Percentiles rank a stretch among this genome's conserved stretches.
These are phyloP conservation scores for Araneus ventricosus DNA, from an alignment of 1,140 invertebrate genomes.

Conservation along the genomic window DNA sequence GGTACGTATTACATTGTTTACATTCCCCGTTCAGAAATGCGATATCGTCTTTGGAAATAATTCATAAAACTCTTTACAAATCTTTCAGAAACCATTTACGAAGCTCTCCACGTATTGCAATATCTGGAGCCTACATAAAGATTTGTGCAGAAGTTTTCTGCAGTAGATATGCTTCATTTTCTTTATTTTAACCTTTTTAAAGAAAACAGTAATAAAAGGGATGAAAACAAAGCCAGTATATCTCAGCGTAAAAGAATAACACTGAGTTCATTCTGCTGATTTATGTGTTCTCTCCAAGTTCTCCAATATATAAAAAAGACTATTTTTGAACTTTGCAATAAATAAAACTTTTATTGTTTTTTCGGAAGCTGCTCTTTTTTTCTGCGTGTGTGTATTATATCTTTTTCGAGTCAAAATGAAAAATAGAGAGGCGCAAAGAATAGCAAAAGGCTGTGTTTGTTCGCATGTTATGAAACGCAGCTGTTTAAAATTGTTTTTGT, in stretches of 20 bases:
- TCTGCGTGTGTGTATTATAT: no score
- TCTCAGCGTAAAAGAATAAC: neutral
- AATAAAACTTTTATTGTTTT: neutral
- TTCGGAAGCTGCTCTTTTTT: neutral
- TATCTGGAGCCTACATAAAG: neutral
- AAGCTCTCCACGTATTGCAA: neutral
- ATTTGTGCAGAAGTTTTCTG: neutral
- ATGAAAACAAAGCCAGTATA: neutral
- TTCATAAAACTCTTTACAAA: neutral
- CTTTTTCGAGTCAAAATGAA: neutral
- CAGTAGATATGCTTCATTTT: neutral
- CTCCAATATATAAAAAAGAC: neutral
- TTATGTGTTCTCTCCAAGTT: neutral
- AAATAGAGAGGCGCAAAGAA: neutral
- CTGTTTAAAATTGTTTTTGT: slow-evolving; percentile 38
- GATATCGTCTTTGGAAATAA: neutral
- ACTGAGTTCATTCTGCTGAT: neutral
- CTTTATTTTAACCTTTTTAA: no score
- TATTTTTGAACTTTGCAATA: neutral
- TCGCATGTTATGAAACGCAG: neutral
- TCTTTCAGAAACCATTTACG: neutral
- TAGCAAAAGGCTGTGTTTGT: neutral
- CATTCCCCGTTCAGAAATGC: neutral
- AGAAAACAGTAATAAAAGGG: no score
- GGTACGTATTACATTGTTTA: neutral